Conservation (phyloP, 92 coral and sea anemone genomes). For the Porites lobata region DNA sequence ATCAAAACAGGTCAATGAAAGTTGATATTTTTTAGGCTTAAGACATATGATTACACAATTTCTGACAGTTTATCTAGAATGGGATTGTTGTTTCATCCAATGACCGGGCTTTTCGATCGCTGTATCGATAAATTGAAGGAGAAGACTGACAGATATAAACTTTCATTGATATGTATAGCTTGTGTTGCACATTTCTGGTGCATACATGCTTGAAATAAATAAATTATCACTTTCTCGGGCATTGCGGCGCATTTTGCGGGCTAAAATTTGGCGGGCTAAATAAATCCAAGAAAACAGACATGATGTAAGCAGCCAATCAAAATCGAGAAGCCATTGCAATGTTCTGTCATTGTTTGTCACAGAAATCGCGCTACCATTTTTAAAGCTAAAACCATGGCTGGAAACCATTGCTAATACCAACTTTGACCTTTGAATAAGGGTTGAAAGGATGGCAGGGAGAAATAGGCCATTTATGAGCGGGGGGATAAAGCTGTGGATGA, state of each 20-base stretch:
- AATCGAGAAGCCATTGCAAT: conserved; percentile 30
- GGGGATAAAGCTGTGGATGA: conserved; percentile 28
- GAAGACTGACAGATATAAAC: conserved; percentile 36
- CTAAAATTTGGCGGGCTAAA: conserved; percentile 12
- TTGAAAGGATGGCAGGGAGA: background rate
- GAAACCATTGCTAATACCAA: background rate
- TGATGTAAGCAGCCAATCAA: conserved; percentile 32
- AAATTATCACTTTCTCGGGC: conserved; percentile 15
- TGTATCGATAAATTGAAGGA: conserved; percentile 37
- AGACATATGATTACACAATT: conserved; percentile 30
- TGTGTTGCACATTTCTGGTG: conserved; percentile 37
- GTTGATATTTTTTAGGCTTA: conserved; percentile 35
- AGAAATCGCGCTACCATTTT: conserved; percentile 36
- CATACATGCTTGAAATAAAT: conserved; percentile 32
- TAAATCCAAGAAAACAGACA: conserved; percentile 30
- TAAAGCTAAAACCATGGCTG: conserved; percentile 33
- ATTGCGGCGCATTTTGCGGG: conserved; percentile 24
- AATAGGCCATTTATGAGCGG: conserved; percentile 35
- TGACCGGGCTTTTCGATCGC: conserved; percentile 34
- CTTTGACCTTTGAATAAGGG: too few relatives aligned
- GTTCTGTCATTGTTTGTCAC: conserved; percentile 29
- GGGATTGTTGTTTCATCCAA: conserved; percentile 38
- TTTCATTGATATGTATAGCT: conserved; percentile 33
- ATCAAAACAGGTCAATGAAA: conserved; percentile 35
- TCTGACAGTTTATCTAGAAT: conserved; percentile 27